Evolutionary conservation across 2,797 vertebrate genomes (phyloP).

Genomic region (Mionectes olivaceus): DNA sequence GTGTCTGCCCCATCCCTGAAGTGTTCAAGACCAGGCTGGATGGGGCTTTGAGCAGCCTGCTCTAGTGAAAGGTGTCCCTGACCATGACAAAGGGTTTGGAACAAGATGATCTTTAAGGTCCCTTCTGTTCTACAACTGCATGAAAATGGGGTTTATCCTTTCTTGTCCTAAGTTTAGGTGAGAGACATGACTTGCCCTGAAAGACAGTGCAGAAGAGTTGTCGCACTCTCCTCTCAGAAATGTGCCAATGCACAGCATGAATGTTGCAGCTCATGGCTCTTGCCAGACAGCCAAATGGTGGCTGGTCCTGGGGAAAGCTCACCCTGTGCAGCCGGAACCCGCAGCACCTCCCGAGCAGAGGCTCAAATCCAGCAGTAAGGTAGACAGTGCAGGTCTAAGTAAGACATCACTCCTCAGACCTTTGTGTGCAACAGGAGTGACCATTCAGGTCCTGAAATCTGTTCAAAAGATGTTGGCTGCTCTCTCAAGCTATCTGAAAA

Average conservation of each 20-base stretch:
- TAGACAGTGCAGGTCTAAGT: rapidly evolving
- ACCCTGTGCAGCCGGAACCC: rapidly evolving
- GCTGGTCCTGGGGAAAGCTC: neutral
- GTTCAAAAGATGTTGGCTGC: neutral
- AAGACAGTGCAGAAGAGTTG: too few relatives aligned
- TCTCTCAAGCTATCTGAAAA: neutral
- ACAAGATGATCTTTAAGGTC: neutral
- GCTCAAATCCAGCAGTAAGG: neutral
- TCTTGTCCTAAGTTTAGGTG: too few relatives aligned
- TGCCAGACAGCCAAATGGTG: neutral
- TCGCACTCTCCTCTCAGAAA: rapidly evolving
- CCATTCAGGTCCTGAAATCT: neutral
- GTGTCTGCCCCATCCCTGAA: neutral
- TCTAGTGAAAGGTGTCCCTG: neutral
- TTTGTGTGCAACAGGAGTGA: rapidly evolving
- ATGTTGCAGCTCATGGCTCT: rapidly evolving
- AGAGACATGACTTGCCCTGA: neutral
- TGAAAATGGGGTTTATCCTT: neutral
- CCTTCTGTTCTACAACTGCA: rapidly evolving
- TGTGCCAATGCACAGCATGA: rapidly evolving
- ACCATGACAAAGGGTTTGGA: neutral
- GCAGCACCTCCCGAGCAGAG: neutral
- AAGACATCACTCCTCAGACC: rapidly evolving
- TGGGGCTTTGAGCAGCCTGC: neutral
- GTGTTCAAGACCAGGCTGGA: neutral